These are phyloP conservation scores for Dendrolimus kikuchii DNA, from an alignment of 1,140 invertebrate species.

Conservation along the genomic window DNA sequence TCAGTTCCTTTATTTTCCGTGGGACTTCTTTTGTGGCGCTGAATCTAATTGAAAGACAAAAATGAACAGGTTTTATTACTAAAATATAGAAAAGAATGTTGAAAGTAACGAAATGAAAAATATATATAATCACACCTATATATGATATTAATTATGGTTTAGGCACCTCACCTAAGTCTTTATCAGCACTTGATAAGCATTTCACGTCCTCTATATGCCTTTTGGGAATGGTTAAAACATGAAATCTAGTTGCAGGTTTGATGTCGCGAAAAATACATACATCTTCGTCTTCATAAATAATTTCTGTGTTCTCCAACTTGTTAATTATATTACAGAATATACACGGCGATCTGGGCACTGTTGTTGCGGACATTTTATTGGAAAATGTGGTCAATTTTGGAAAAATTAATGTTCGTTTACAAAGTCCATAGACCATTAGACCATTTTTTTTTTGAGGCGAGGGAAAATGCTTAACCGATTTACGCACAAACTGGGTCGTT, in stretches of 20 bases:
- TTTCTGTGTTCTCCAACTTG: conserved; percentile 72
- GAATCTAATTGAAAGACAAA: no score
- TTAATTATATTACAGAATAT: conserved; percentile 82
- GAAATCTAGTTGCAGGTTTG: conserved; percentile 84
- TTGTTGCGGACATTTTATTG: conserved; percentile 17
- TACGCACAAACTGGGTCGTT: no score
- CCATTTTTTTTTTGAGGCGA: no score
- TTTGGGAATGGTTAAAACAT: conserved; percentile 87
- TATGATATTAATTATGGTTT: background rate
- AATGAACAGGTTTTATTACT: no score
- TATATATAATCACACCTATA: no score
- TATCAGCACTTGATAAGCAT: conserved; percentile 75
- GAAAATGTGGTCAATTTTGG: background rate
- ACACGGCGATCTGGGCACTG: conserved; percentile 63
- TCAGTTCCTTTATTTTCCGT: no score
- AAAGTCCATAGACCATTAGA: background rate
- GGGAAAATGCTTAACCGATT: no score
- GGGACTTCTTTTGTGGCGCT: no score
- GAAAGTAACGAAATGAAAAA: no score
- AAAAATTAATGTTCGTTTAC: background rate
- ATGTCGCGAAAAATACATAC: conserved; percentile 89
- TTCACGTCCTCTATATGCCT: conserved; percentile 84
- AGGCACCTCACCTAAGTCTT: conserved; percentile 75
- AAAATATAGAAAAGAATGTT: no score
- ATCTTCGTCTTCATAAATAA: conserved; percentile 81